Base-by-base conservation (phyloP, 2,888 invertebrate species). In the Apotomis betuletana region DNA sequence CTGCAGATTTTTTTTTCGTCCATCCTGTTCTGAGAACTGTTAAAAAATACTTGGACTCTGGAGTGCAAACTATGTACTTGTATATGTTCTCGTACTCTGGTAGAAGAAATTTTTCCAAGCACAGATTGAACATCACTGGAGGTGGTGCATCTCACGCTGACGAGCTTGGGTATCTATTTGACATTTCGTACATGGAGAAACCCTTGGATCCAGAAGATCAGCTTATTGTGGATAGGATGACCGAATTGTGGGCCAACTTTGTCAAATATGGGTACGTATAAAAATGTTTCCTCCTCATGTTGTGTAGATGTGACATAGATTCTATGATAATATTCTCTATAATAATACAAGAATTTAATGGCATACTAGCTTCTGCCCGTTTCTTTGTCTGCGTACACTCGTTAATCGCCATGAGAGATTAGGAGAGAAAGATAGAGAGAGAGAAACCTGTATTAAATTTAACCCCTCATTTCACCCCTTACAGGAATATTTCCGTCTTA, bases 221-320 rank as follows among this genome's bases (percentile, higher is more conserved):
- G 64, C 69, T 67, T 0, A 82, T 88, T n/a, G 83, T 86, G 10
- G 80, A 85, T 2, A 73, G 77, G 9, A 84, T 87, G 83, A 83
- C 84, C 0, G 77, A 75, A 0, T 72, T 87, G 80, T 87, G 87
- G 85, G 79, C 83, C 0, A 86, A 89, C 62, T 88, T 90, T 70
- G 84, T 85, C 0, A 89, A 87, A 77, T 79, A 80, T 73, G 85
- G 86, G 87, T 87, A 65, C 79, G 85, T 55, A 49, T 12, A 41
- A 15, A n/a, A 5, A 10, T 10, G 8, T 3, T 41, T 0, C 5
- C 10, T 36, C 1, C 5, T 38, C 3, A 51, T n/a, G 5, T 41
- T 6, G 4, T 3, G 27, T 27, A 27, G 5, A 41, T 41, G 41
- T 6, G 41, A 41, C 41, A 27, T 27, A 27, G 2, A 27, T 27